Base-by-base conservation (phyloP, 2,888 invertebrate species). In the Dusona sp. region DNA sequence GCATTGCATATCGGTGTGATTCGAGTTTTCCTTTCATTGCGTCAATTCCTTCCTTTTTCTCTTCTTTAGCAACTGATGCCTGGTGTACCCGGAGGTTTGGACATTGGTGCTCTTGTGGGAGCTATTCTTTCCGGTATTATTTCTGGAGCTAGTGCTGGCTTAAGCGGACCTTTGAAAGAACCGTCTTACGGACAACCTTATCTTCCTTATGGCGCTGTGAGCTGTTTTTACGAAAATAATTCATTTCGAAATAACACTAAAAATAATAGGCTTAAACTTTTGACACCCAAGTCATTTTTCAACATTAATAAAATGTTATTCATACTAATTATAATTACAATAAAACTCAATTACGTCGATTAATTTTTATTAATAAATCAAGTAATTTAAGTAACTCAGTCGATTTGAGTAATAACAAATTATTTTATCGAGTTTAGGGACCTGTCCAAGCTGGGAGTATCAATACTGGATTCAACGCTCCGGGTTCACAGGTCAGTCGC, bases 121-220 rank as follows among this genome's bases (percentile, higher is more conserved):
- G 90, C 93, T 3, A 86, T 94, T 19, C 88, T 94, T 11, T 90
- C 92, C 4, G 94, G 94, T n/a, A 88, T 91, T 2, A 80, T 93
- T 8, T 90, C 93, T 6, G 94, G 94, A 0, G 88, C 92, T 0
- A 94, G 94, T 73, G 92, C 92, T 2, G 93, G 93, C 13, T 87
- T 93, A 1, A 94, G 92, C 45, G 90, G 89, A 3, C 84, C 70
- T 33, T 79, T 68, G 54, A 79, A 81, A 57, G 73, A n/a, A 1
- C 51, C 45, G 9, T 25, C 78, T 25, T 36, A 42, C 3, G 64
- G 51, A n/a, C 72, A 42, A 1, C 19, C 79, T 74, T 51, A 84
- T 61, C 57, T 29, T 19, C 42, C 84, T 65, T 87, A 87, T 33
- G 86, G 80, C 22, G 57, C 86, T n/a, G 90, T 90, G 29, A 89